A percentile compares a stretch with the other conserved stretches of the same genome.
These are phyloP conservation scores for Podotricha telesiphe DNA, from an alignment of 2,888 invertebrate genomes.

Conservation along the genomic window DNA sequence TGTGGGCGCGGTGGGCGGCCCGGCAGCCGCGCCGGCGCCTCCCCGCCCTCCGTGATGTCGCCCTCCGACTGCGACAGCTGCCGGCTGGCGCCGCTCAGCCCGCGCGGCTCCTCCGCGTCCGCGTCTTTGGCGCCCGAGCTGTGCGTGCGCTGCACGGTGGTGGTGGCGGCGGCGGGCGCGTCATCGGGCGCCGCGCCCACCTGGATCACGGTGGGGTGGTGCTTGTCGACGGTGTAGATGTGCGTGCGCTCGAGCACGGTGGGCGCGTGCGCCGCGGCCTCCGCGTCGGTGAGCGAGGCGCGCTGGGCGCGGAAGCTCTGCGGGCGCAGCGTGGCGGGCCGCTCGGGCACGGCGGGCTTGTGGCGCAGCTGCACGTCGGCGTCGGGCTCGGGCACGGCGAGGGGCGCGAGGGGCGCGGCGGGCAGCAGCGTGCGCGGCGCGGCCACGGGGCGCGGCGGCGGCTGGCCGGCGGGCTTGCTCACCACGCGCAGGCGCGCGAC, in stretches of 20 bases:
- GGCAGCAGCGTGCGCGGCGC: slow-evolving; percentile 74
- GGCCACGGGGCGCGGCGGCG: slow-evolving; percentile 77
- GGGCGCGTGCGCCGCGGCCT: slow-evolving; percentile 53
- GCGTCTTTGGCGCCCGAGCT: too few species aligned
- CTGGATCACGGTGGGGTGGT: slow-evolving; percentile 88
- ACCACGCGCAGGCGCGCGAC: slow-evolving; percentile 73
- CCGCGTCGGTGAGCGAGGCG: slow-evolving; percentile 56
- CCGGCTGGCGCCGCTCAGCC: slow-evolving; percentile 67
- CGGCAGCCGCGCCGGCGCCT: slow-evolving; percentile 53
- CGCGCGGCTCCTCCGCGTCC: slow-evolving; percentile 66
- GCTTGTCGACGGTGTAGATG: slow-evolving; percentile 89
- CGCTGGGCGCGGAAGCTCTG: slow-evolving; percentile 80
- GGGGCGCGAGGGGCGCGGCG: slow-evolving; percentile 61
- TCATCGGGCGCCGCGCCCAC: slow-evolving; percentile 68
- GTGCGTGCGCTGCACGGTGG: too few species aligned
- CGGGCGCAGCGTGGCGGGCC: slow-evolving; percentile 87
- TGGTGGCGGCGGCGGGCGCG: slow-evolving; percentile 53
- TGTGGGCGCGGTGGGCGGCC: slow-evolving; percentile 58
- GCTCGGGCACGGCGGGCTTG: slow-evolving; percentile 92
- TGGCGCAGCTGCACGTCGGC: slow-evolving; percentile 82
- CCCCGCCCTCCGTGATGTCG: slow-evolving; percentile 82
- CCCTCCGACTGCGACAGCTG: slow-evolving; percentile 85
- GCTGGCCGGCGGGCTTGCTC: slow-evolving; percentile 75
- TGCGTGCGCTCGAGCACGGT: slow-evolving; percentile 87
- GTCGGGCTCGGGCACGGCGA: slow-evolving; percentile 64